phyloP scores from a whole-genome alignment of 2,797 vertebrate species.

The Strix occidentalis region DNA sequence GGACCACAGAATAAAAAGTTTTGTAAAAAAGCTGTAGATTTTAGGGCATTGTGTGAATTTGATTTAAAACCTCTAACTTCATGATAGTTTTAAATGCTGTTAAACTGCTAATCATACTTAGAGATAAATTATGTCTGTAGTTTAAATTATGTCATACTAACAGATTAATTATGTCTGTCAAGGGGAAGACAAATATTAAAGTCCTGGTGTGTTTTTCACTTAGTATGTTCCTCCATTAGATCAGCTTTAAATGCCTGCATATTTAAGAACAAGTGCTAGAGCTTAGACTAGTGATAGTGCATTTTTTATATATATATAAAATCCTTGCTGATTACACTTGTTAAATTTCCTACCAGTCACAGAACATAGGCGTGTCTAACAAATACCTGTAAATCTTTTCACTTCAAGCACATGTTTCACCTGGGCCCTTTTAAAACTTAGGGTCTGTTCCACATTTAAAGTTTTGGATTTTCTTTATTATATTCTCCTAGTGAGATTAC shows the following conservation, averaged over 20 bases:
- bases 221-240: not conserved
- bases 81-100: not conserved
- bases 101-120: not conserved
- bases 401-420: not conserved
- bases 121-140: not conserved
- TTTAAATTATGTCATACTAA: too few relatives aligned
- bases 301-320: not conserved
- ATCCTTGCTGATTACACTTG: too few relatives aligned
- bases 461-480: not conserved
- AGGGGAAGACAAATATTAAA: not conserved
- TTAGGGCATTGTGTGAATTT: not conserved
- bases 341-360: not conserved
- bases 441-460: not conserved
- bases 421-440: not conserved
- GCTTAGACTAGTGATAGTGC: too few relatives aligned
- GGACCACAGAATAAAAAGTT: not conserved
- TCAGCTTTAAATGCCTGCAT: not conserved
- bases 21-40: too few relatives aligned
- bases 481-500: not conserved
- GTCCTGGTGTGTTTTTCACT: not conserved
- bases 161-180: not conserved
- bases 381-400: not conserved
- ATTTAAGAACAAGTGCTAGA: not conserved
- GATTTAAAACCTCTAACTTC: not conserved
- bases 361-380: not conserved